Conservation (phyloP, 2,113 vertebrate species). For the Myotis yumanensis region DNA sequence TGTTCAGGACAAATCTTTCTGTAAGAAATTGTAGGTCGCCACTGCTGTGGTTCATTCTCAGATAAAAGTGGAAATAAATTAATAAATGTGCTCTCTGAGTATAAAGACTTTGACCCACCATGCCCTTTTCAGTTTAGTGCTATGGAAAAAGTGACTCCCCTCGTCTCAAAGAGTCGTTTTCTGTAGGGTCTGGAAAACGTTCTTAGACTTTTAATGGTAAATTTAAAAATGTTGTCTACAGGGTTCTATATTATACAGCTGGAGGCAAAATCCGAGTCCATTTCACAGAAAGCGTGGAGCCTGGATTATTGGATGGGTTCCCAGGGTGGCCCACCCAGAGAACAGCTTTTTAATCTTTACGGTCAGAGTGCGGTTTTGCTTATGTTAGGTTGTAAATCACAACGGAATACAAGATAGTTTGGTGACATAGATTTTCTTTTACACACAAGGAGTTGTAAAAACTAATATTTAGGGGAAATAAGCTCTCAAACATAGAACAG, state of each 20-base stretch:
- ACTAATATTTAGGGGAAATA: constrained; percentile 4
- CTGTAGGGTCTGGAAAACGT: neutral
- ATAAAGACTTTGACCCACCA: neutral
- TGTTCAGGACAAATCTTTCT: constrained; percentile 13
- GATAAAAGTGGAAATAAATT: neutral
- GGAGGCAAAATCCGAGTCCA: constrained; percentile 23
- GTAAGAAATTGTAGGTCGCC: neutral
- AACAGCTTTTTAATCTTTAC: neutral
- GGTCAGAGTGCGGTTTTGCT: neutral
- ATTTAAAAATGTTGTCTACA: neutral
- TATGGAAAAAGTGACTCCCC: neutral
- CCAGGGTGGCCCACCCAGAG: neutral
- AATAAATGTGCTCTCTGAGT: neutral
- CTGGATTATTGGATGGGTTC: neutral
- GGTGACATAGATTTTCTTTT: neutral
- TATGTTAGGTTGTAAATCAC: neutral
- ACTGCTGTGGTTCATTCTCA: neutral
- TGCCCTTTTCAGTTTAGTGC: neutral
- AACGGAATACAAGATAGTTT: neutral
- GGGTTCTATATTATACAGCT: neutral
- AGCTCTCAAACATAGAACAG: constrained; percentile 6
- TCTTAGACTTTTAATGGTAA: constrained; percentile 31
- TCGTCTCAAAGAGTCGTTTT: constrained; percentile 34
- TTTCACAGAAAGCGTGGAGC: neutral
- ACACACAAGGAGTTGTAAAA: neutral